Evolutionary conservation across 2,113 vertebrate species (phyloP).

Genomic region (Epinephelus fuscoguttatus): DNA sequence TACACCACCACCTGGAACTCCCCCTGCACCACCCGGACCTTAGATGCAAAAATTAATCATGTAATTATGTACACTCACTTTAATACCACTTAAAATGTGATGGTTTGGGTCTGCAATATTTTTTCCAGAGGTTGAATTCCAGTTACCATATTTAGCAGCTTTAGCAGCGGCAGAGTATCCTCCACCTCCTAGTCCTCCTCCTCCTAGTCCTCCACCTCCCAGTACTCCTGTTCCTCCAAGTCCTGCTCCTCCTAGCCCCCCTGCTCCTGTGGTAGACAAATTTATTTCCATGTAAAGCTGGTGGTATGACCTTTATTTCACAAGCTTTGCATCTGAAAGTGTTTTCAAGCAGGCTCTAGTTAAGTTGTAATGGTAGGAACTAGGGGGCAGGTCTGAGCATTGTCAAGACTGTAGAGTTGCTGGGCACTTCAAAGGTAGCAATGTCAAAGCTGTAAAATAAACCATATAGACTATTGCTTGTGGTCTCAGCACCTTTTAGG

Average conservation of each 20-base stretch:
- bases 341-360: too few relatives aligned
- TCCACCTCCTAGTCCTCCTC: constrained; percentile 26
- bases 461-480: background rate
- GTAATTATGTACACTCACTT: background rate
- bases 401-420: background rate
- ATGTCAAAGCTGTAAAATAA: background rate
- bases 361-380: background rate
- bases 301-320: background rate
- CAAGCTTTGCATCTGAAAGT: background rate
- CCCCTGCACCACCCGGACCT: constrained; percentile 53
- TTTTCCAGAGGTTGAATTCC: background rate
- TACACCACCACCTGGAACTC: constrained; percentile 42
- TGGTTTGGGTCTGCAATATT: background rate
- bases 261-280: constrained; percentile 8
- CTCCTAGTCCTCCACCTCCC: constrained; percentile 16
- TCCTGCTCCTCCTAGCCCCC: constrained; percentile 22
- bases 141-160: constrained; percentile 75
- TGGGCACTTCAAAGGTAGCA: background rate
- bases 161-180: constrained; percentile 65
- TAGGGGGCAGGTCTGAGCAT: background rate
- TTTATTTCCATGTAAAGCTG: background rate
- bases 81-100: background rate
- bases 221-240: constrained; percentile 25
- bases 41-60: constrained; percentile 1
- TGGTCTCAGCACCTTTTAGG: background rate